These are phyloP conservation scores for Esperia sulphurella DNA, from an alignment of 2,888 invertebrate genomes.

Conservation along the genomic window DNA sequence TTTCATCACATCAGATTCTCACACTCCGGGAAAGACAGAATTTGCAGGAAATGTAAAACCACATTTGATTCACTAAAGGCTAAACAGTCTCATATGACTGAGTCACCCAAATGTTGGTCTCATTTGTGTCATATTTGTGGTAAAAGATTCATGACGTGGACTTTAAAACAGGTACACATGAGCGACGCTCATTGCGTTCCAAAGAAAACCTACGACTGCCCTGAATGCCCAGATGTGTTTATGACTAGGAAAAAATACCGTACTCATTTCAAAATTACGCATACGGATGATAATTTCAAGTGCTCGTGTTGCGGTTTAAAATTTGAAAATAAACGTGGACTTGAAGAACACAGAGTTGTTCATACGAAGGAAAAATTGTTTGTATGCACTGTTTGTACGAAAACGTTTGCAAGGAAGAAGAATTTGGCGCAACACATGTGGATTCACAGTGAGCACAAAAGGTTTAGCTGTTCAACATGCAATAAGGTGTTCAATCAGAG, in stretches of 20 bases:
- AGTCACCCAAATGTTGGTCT: constrained; percentile 52
- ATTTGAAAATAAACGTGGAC: constrained; percentile 48
- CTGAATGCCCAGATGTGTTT: constrained; percentile 53
- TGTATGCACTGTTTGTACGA: constrained; percentile 69
- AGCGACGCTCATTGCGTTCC: constrained; percentile 44
- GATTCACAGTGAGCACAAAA: constrained; percentile 62
- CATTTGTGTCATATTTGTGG: constrained; percentile 57
- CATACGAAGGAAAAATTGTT: constrained; percentile 75
- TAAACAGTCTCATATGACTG: constrained; percentile 20
- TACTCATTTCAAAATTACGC: constrained; percentile 49
- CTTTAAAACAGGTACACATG: constrained; percentile 50
- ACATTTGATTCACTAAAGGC: not conserved
- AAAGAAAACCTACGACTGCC: constrained; percentile 47
- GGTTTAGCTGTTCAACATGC: constrained; percentile 59
- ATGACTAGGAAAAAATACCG: constrained; percentile 48
- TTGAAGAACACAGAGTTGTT: constrained; percentile 68
- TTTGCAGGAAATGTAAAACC: not conserved
- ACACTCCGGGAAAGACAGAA: constrained; percentile 31
- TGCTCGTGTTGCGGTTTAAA: constrained; percentile 62
- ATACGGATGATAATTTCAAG: constrained; percentile 55
- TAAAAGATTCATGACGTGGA: constrained; percentile 53
- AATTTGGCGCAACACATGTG: constrained; percentile 65
- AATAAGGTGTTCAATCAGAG: constrained; percentile 65
- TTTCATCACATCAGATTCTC: constrained; percentile 46
- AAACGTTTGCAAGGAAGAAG: constrained; percentile 61